Percentiles rank a stretch among this genome's conserved stretches.
Conservation (phyloP, 2,888 invertebrate genomes). For the Taenaris catops region DNA sequence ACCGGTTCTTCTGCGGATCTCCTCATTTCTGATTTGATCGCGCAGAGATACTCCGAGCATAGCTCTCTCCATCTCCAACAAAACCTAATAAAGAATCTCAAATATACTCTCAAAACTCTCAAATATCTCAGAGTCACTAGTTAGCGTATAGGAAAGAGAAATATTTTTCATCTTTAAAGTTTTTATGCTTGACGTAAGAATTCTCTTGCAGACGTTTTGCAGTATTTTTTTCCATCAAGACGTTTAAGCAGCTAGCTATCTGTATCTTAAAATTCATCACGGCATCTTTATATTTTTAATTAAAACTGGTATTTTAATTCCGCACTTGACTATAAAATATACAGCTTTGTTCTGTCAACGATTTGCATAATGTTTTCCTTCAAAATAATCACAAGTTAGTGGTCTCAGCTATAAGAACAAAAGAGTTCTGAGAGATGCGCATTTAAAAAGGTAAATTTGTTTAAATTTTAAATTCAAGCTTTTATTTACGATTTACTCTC, state of each 20-base stretch:
- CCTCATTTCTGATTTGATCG: no score
- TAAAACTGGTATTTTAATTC: constrained; percentile 23
- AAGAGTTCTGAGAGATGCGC: constrained; percentile 26
- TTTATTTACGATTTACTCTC: constrained; percentile 23
- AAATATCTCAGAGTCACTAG: no score
- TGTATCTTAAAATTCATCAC: constrained; percentile 14
- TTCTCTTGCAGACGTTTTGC: constrained; percentile 13
- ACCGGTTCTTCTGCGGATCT: no score
- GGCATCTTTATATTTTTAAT: constrained; percentile 23
- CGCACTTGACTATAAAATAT: constrained; percentile 25
- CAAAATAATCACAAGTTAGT: constrained; percentile 40
- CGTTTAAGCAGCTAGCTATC: constrained; percentile 10
- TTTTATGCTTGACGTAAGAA: constrained; percentile 4
- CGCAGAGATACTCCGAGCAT: no score
- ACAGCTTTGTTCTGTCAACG: constrained; percentile 33
- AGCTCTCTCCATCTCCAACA: no score
- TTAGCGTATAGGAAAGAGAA: no score
- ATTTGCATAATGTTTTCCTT: constrained; percentile 43
- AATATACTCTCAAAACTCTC: no score
- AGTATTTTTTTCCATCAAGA: constrained; percentile 11
- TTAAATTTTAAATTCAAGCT: constrained; percentile 25
- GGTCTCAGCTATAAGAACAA: constrained; percentile 33
- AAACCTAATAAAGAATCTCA: no score
- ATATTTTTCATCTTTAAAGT: constrained; percentile 2
- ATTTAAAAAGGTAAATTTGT: constrained; percentile 26